Percentiles rank a stretch among this genome's conserved stretches.
Conservation (phyloP, 2,888 invertebrate species). For the Microplitis manilae region DNA sequence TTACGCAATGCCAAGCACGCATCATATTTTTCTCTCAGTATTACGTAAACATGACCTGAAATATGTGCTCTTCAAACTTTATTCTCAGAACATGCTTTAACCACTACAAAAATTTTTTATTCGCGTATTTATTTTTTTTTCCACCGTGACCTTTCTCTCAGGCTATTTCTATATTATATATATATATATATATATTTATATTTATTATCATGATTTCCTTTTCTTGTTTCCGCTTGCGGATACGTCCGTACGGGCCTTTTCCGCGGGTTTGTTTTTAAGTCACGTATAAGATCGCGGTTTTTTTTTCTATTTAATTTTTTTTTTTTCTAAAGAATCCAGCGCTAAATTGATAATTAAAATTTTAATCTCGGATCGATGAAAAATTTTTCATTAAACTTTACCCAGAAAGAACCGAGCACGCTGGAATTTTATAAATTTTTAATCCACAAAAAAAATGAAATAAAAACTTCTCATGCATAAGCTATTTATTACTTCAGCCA, state of each 20-base stretch:
- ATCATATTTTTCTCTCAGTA: constrained; percentile 47
- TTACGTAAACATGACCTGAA: constrained; percentile 51
- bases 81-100: constrained; percentile 53
- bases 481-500: neutral
- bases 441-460: neutral
- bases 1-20: constrained; percentile 46
- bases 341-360: constrained; percentile 8
- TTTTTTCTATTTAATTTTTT: neutral
- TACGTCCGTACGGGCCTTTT: constrained; percentile 3
- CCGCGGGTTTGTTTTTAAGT: constrained; percentile 6
- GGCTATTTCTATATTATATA: constrained; percentile 17
- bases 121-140: constrained; percentile 8
- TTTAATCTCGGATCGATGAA: neutral
- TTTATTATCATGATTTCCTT: constrained; percentile 9
- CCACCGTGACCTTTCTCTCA: neutral
- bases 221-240: neutral
- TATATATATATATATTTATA: neutral
- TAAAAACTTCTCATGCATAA: neutral
- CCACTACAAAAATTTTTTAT: constrained; percentile 37
- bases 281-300: neutral
- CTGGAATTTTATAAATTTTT: no score
- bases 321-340: neutral
- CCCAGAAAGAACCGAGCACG: neutral
- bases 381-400: neutral
- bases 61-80: constrained; percentile 56